Base-by-base conservation (phyloP, 1,140 invertebrate species). In the Drosophila pseudoananassae region DNA sequence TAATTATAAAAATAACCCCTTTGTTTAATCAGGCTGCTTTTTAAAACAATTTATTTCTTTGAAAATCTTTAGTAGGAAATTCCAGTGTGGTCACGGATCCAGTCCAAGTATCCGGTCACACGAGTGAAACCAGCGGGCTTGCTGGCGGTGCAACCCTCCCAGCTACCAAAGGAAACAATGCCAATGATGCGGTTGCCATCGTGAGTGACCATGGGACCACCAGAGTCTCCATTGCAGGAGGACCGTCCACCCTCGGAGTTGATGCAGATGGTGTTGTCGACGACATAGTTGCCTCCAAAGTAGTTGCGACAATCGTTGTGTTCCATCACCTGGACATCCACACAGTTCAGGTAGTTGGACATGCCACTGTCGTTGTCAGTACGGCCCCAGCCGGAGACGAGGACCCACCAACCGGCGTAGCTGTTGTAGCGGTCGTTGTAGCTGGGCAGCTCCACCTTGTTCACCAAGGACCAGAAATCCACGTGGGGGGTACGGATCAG, bases 41-140 rank as follows among this genome's bases (percentile, higher is more conserved):
- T 43, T 25, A 3, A 3, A 20, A 20, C 2, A 20, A 2, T 20
- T 20, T 12, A 4, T n/a, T 17, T 8, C 1, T 17, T 57, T 47
- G 1, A 3, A n/a, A 8, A 10, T 9, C 2, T 33, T 63, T 65
- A 74, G 53, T 75, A 76, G 17, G 71, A 20, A 45, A 93, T 91
- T 17, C 93, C 93, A 9, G 93, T 93, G 23, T 92, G 83, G 25
- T 90, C 76, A 20, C 90, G 91, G 58, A 94, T 94, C 93, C 94
- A 94, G 57, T 91, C 63, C 6, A 93, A 66, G 75, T 92, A 92
- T 14, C 73, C 64, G 58, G 92, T 92, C 23, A 93, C 93, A 14
- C 93, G 90, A 0, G 92, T 92, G 65, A 93, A 94, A 0, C 93
- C 94, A 4, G 92, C 92, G 1, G 94, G 93, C 15, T 79, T 38